A percentile compares a stretch with the other conserved stretches of the same genome.
Conservation (phyloP, 2,888 invertebrate species). For the Heliconius ismenius region DNA sequence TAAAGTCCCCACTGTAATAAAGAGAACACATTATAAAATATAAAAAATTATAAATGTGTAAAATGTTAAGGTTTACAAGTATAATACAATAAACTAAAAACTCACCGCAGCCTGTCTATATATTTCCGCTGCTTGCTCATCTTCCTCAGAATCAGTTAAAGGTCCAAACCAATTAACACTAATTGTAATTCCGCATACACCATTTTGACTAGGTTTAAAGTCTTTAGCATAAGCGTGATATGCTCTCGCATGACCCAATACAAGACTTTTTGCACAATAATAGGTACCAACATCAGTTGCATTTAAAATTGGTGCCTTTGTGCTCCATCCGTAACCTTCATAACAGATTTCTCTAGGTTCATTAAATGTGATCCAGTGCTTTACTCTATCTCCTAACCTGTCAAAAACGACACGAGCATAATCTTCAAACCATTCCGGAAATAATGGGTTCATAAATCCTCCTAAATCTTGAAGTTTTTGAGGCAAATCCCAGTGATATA, state of each 20-base stretch:
- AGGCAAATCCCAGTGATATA: conserved; percentile 82
- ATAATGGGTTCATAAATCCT: conserved; percentile 72
- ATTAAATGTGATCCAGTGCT: conserved; percentile 82
- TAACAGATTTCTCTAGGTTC: conserved; percentile 74
- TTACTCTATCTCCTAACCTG: conserved; percentile 75
- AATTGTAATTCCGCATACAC: conserved; percentile 54
- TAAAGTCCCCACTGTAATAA: conserved; percentile 68
- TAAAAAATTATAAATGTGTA: background rate
- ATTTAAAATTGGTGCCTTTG: conserved; percentile 61
- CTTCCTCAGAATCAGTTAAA: conserved; percentile 58
- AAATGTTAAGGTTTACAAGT: background rate
- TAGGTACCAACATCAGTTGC: conserved; percentile 75
- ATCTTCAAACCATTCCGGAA: conserved; percentile 74
- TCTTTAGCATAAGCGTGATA: conserved; percentile 67
- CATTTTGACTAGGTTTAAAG: conserved; percentile 56
- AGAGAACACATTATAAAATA: background rate
- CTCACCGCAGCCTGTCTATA: conserved; percentile 52
- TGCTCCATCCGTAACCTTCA: conserved; percentile 67
- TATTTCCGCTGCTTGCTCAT: conserved; percentile 59
- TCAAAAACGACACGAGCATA: conserved; percentile 72
- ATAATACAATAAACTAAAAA: no score
- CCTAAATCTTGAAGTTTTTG: conserved; percentile 79
- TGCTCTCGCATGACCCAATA: conserved; percentile 78
- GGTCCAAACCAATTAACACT: conserved; percentile 57
- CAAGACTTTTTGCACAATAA: conserved; percentile 73